These are phyloP conservation scores for Bruchidius siliquastri DNA, from an alignment of 2,888 invertebrate genomes.

Conservation along the genomic window DNA sequence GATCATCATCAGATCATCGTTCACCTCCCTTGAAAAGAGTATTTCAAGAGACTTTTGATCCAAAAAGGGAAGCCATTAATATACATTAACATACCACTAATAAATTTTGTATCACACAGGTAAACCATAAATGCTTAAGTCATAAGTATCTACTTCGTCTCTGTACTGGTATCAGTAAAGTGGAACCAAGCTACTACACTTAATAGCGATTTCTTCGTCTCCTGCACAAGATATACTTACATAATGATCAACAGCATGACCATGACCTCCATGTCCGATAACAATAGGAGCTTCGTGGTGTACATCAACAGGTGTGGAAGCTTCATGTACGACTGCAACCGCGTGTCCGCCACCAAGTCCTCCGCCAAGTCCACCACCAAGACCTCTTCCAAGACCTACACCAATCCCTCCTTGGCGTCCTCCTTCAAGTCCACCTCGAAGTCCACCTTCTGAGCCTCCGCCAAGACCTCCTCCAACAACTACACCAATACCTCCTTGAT, in stretches of 20 bases:
- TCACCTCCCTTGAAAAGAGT: no score
- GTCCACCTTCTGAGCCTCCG: not conserved
- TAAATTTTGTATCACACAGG: no score
- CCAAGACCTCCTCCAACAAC: not conserved
- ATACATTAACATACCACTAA: no score
- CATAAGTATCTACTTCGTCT: no score
- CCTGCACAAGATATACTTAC: no score
- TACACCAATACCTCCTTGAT: not conserved
- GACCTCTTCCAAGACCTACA: not conserved
- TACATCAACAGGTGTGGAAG: not conserved
- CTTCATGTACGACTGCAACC: not conserved
- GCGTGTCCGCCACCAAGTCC: not conserved
- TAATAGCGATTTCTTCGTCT: no score
- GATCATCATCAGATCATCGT: no score
- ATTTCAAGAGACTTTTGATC: no score
- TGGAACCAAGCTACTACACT: no score
- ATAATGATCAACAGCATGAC: constrained; percentile 12
- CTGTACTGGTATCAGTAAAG: no score
- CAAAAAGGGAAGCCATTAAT: no score
- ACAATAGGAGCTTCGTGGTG: not conserved
- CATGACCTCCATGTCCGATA: constrained; percentile 2
- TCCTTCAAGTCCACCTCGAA: not conserved
- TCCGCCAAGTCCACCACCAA: not conserved
- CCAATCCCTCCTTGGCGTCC: not conserved
- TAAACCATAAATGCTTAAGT: no score